Evolutionary conservation across 2,113 vertebrate genomes (phyloP).

Genomic region (Agapornis roseicollis): DNA sequence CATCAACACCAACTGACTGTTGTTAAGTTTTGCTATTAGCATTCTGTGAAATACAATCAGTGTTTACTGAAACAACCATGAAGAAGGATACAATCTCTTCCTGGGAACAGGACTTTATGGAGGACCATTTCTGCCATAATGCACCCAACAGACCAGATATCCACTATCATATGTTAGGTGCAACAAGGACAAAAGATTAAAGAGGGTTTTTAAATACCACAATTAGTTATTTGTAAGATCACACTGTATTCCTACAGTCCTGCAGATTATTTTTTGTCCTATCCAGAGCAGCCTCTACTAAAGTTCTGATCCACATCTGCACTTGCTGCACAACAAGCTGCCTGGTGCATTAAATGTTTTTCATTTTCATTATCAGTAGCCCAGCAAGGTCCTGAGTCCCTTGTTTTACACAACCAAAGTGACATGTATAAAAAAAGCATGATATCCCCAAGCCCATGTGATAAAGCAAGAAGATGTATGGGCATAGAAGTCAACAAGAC

Average conservation of each 20-base stretch:
- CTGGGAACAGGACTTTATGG: conserved; percentile 89
- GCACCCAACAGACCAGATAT: conserved; percentile 90
- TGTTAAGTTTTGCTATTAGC: neutral
- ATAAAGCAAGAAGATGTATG: neutral
- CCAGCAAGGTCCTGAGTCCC: neutral
- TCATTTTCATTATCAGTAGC: neutral
- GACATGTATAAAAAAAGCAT: neutral
- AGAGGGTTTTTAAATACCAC: conserved; percentile 36
- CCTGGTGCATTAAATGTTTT: neutral
- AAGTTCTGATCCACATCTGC: neutral
- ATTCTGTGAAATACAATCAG: neutral
- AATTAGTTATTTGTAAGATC: neutral
- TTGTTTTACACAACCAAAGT: neutral
- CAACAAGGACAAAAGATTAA: conserved; percentile 73
- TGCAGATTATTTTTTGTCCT: neutral
- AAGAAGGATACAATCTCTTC: conserved; percentile 90
- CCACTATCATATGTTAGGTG: conserved; percentile 83
- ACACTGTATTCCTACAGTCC: neutral
- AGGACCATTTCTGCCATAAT: conserved; percentile 91
- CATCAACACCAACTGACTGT: neutral
- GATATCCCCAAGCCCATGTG: neutral
- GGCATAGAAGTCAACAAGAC: neutral
- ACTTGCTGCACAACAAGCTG: neutral
- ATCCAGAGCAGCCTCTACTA: neutral
- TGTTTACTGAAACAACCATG: neutral